A percentile compares a stretch with the other conserved stretches of the same genome.
These are phyloP conservation scores for Catharus bicknelli DNA, from an alignment of 2,113 vertebrate genomes.

Conservation along the genomic window DNA sequence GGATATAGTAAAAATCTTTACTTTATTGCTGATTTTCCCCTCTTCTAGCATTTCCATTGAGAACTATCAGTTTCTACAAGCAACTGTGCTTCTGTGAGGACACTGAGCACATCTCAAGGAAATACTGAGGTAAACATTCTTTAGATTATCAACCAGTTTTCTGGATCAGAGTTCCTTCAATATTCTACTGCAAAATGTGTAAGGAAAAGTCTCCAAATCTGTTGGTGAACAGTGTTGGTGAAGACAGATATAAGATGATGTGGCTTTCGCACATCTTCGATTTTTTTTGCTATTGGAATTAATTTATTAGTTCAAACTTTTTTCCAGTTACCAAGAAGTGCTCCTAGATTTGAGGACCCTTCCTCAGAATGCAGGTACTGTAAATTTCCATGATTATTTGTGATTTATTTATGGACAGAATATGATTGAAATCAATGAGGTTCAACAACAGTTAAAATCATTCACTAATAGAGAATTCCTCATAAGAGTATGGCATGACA, in stretches of 20 bases:
- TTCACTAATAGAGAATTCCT: neutral
- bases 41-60: neutral
- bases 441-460: neutral
- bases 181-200: fast-evolving
- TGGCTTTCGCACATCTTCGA: neutral
- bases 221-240: neutral
- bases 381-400: neutral
- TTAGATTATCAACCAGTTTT: neutral
- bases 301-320: neutral
- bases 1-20: neutral
- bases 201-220: neutral
- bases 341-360: neutral
- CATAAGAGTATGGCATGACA: neutral
- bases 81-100: neutral
- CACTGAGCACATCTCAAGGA: neutral
- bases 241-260: neutral
- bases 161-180: neutral
- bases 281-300: neutral
- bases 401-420: neutral
- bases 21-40: neutral
- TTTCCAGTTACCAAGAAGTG: neutral
- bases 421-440: neutral
- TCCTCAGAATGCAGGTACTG: neutral
- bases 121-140: neutral
- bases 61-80: neutral